Base-by-base conservation (phyloP, 2,113 vertebrate species). In the Pteronura brasiliensis region DNA sequence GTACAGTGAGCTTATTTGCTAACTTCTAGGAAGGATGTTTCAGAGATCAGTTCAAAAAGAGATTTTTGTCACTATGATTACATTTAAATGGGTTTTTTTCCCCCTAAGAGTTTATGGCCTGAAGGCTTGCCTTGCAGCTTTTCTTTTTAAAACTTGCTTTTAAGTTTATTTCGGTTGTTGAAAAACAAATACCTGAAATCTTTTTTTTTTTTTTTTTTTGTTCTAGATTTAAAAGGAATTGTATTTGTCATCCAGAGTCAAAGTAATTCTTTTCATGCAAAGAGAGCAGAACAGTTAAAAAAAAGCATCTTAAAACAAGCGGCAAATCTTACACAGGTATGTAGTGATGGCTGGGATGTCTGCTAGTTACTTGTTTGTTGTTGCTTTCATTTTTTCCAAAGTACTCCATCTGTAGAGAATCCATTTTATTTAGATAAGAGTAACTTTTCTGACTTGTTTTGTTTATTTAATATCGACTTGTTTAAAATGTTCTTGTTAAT, bases 241-340 rank as follows among this genome's bases (percentile, higher is more conserved):
- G 99, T 99, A 71, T 99, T 99, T 98, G 97, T 99, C 98, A 99
- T 99, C 98, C 99, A 99, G 98, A 99, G 99, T 98, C 99, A 99
- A 97, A 99, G 99, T 97, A 99, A 99, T 98, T 99, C 99, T 96
- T 99, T 99, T 98, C 99, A 99, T 96, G 99, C 98, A 94, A 99
- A 98, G 96, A 99, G 98, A 98, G 99, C 99, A 15, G 99, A 99
- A 91, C 98, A 99, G 76, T 98, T 98, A 94, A 99, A 98, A 98
- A 98, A 97, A 77, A 98, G 98, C 97, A 99, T 99, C 97, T 98
- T 99, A 83, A 97, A 98, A 86, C 99, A 99, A 98, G 99, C 99
- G 57, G 97, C 95, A 83, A 82, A 96, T 79, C 98, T 99, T 88
- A 98, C 98, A 81, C 98, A 99, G 99, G 99, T 99, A 99, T 1